phyloP scores from a whole-genome alignment of 2,888 invertebrate species.

The Heteropelma amictum region DNA sequence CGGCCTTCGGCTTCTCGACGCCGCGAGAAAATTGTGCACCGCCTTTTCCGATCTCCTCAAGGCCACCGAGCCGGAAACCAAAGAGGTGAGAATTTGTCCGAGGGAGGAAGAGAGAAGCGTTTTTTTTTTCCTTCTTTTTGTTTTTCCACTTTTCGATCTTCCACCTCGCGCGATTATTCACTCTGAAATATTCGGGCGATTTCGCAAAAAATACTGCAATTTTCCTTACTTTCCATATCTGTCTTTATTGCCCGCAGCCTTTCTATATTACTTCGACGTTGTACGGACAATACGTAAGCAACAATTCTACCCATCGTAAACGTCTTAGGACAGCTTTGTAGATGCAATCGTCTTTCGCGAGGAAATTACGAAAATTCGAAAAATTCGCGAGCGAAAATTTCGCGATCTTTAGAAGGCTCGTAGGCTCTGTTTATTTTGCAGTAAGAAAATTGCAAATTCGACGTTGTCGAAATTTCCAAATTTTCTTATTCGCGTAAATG shows the following conservation, averaged over 20 bases:
- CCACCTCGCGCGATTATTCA: background rate
- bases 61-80: conserved; percentile 96
- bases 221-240: too few species aligned
- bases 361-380: background rate
- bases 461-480: too few species aligned
- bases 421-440: too few species aligned
- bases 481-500: background rate
- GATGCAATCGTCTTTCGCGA: background rate
- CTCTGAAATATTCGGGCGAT: background rate
- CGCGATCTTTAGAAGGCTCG: too few species aligned
- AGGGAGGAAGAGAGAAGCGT: too few species aligned
- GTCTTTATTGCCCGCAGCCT: conserved; percentile 68
- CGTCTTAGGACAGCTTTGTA: too few species aligned
- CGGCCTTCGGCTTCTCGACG: conserved; percentile 93
- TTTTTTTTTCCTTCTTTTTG: too few species aligned
- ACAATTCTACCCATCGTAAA: conserved; percentile 16
- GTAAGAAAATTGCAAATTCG: too few species aligned
- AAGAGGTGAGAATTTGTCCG: conserved; percentile 81
- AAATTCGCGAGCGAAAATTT: background rate
- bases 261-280: conserved; percentile 71
- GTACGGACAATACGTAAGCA: conserved; percentile 74
- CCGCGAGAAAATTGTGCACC: conserved; percentile 93
- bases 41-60: conserved; percentile 97
- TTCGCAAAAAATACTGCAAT: conserved; percentile 16
- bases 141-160: background rate